Conservation (phyloP, 2,113 vertebrate species). For the Ciconia maguari region DNA sequence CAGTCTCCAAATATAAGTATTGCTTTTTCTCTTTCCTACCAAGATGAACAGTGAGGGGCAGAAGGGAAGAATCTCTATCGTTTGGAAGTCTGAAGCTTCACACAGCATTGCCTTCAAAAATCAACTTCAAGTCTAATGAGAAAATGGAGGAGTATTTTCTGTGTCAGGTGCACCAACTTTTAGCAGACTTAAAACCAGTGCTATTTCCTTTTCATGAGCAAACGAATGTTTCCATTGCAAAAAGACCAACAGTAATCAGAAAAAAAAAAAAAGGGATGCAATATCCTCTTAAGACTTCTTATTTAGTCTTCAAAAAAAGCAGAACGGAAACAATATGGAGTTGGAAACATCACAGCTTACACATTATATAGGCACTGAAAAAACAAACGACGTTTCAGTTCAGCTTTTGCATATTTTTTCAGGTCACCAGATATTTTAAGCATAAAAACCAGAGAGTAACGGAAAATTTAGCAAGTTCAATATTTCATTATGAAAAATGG, state of each 20-base stretch:
- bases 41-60: background rate
- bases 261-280: background rate
- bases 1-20: background rate
- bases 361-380: background rate
- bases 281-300: background rate
- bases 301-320: background rate
- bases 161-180: background rate
- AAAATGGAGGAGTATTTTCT: background rate
- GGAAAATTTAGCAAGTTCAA: background rate
- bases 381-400: background rate
- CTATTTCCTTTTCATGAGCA: background rate
- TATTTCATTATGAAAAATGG: background rate
- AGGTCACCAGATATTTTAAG: background rate
- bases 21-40: background rate
- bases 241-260: background rate
- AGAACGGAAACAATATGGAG: background rate
- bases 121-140: background rate
- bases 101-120: background rate
- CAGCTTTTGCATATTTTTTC: background rate
- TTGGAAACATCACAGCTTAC: background rate
- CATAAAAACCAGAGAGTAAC: background rate
- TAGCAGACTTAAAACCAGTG: background rate
- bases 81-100: background rate
- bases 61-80: background rate
- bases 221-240: background rate